Percentiles rank a stretch among this genome's conserved stretches.
Evolutionary conservation across 2,888 invertebrate genomes (phyloP).

Genomic region (Thecocarcelia acutangulata): DNA sequence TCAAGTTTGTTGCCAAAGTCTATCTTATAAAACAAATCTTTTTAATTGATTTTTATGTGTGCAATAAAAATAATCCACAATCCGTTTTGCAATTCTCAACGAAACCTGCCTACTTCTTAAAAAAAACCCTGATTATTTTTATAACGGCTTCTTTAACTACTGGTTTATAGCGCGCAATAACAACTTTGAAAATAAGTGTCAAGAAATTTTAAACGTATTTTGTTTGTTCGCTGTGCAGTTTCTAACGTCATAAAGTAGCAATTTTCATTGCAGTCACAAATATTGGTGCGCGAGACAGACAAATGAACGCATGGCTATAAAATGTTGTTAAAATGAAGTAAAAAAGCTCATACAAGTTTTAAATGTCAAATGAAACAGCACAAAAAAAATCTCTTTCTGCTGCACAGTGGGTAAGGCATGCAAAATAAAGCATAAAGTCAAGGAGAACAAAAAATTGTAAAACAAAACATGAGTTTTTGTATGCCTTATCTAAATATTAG

Average conservation of each 20-base stretch:
- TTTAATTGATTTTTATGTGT: not conserved
- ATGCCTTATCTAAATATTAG: too few species aligned
- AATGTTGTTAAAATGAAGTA: conserved; percentile 14
- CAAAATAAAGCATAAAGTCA: not conserved
- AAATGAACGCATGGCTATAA: conserved; percentile 20
- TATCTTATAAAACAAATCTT: not conserved
- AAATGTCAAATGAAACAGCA: conserved; percentile 66
- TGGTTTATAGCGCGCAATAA: conserved; percentile 1
- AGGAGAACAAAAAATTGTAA: too few species aligned
- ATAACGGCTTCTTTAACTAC: conserved; percentile 46
- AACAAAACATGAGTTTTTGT: too few species aligned
- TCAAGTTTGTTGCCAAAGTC: conserved; percentile 36
- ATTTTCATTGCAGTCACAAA: conserved; percentile 46
- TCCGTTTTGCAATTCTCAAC: not conserved
- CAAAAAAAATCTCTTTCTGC: not conserved
- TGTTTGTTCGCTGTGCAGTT: conserved; percentile 30
- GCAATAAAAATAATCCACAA: not conserved
- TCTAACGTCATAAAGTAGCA: conserved; percentile 41
- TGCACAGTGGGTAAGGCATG: conserved; percentile 9
- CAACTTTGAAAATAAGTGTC: conserved; percentile 25
- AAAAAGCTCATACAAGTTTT: conserved; percentile 52
- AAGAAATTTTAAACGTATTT: conserved; percentile 39
- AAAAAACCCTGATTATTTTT: conserved; percentile 49
- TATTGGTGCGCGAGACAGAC: not conserved
- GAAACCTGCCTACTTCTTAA: conserved; percentile 20